These are phyloP conservation scores for Lacerta bilineata DNA, from an alignment of 2,797 vertebrate genomes.

Conservation along the genomic window DNA sequence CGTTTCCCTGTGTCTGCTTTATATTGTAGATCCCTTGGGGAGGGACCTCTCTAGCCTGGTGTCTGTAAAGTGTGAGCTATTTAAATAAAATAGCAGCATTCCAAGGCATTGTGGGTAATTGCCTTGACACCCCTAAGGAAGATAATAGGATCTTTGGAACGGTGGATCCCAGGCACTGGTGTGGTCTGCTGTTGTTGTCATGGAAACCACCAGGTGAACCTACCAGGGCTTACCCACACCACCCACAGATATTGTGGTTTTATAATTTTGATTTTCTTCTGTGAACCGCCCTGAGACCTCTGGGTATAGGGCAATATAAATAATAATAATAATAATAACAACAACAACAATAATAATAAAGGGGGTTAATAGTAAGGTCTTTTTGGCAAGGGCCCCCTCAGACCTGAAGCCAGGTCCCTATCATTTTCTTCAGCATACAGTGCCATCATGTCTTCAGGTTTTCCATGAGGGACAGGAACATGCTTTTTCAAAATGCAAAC, in stretches of 20 bases:
- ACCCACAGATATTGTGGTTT: too few relatives aligned
- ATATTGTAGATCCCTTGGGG: background rate
- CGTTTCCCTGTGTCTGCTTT: too few relatives aligned
- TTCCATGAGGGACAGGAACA: background rate
- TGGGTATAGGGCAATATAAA: too few relatives aligned
- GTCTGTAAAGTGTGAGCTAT: too few relatives aligned
- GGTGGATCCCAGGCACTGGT: background rate
- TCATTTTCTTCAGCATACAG: background rate
- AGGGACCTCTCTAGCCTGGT: background rate
- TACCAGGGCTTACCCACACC: background rate
- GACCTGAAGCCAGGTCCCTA: too few relatives aligned
- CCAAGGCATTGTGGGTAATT: background rate
- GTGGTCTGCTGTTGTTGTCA: background rate
- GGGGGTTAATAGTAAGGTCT: background rate
- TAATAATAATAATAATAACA: too few relatives aligned
- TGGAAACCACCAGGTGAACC: background rate
- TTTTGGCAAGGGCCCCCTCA: too few relatives aligned
- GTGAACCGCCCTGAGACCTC: too few relatives aligned
- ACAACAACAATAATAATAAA: too few relatives aligned
- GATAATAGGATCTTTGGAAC: background rate
- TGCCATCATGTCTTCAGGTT: background rate
- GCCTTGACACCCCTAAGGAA: background rate
- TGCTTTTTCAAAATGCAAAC: background rate
- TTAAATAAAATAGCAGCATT: background rate
- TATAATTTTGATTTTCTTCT: too few relatives aligned